Percentiles rank a stretch among this genome's conserved stretches.
Conservation (phyloP, 2,797 vertebrate species). For the Melanotaenia maccullochi region DNA sequence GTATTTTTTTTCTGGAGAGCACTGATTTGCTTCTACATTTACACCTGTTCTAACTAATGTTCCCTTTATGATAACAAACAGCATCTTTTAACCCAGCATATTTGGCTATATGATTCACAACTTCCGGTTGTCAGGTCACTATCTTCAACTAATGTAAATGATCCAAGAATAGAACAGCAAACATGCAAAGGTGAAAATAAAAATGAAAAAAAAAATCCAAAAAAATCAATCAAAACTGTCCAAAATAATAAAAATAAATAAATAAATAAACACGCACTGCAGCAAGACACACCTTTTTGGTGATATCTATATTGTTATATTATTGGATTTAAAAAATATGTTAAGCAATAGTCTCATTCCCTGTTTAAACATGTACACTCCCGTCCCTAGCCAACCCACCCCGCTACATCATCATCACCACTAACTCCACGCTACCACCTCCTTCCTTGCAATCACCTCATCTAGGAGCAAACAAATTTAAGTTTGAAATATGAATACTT, state of each 20-base stretch:
- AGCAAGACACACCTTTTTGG: neutral
- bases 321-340: neutral
- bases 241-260: neutral
- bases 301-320: neutral
- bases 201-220: neutral
- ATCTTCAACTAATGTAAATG: neutral
- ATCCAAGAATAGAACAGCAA: neutral
- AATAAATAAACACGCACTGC: neutral
- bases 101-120: neutral
- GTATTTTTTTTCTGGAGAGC: neutral
- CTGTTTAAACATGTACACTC: conserved; percentile 2
- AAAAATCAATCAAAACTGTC: neutral
- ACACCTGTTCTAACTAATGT: neutral
- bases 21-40: neutral
- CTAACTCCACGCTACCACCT: neutral
- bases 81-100: neutral
- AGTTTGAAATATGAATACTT: conserved; percentile 55
- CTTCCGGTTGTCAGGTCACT: neutral
- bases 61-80: neutral
- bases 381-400: neutral
- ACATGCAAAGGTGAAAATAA: neutral
- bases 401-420: conserved; percentile 9
- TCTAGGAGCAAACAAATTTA: conserved; percentile 36
- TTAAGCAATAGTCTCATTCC: neutral
- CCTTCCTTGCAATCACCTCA: conserved; percentile 27